These are phyloP conservation scores for Nothocercus julius DNA, from an alignment of 2,113 vertebrate genomes.

Conservation along the genomic window DNA sequence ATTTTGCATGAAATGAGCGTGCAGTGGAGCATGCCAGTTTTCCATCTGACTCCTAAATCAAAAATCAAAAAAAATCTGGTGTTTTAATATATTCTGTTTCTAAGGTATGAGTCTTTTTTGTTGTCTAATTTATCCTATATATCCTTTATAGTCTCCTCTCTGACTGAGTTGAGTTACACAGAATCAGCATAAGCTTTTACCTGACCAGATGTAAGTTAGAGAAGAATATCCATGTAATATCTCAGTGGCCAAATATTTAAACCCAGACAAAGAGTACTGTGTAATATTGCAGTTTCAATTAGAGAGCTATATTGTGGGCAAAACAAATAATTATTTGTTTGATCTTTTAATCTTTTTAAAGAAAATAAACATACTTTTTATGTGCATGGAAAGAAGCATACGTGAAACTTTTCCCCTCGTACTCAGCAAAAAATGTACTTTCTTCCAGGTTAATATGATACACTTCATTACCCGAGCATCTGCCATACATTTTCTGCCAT, in stretches of 20 bases:
- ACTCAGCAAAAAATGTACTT: slow-evolving; percentile 96
- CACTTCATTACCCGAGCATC: slow-evolving; percentile 96
- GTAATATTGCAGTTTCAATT: not conserved
- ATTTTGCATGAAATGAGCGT: not conserved
- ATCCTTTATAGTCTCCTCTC: not conserved
- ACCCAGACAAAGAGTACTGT: not conserved
- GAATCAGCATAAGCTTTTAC: not conserved
- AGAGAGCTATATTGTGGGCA: not conserved
- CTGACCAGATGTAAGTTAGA: not conserved
- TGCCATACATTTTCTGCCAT: slow-evolving; percentile 96
- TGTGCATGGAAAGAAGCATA: slow-evolving; percentile 97
- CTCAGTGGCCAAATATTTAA: not conserved
- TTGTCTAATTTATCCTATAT: not conserved
- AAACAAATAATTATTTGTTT: not conserved
- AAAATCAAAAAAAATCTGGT: not conserved
- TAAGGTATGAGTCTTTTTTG: not conserved
- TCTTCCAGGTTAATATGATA: slow-evolving; percentile 94
- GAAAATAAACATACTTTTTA: slow-evolving; percentile 88
- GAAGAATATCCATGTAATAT: not conserved
- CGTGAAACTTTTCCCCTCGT: slow-evolving; percentile 95
- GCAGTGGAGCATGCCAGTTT: not conserved
- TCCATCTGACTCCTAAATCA: not conserved
- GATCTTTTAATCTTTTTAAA: not conserved
- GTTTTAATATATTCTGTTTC: not conserved
- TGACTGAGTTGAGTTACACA: not conserved